A percentile compares a stretch with the other conserved stretches of the same genome.
These are phyloP conservation scores for Poicephalus gulielmi DNA, from an alignment of 2,113 vertebrate genomes.

Conservation along the genomic window DNA sequence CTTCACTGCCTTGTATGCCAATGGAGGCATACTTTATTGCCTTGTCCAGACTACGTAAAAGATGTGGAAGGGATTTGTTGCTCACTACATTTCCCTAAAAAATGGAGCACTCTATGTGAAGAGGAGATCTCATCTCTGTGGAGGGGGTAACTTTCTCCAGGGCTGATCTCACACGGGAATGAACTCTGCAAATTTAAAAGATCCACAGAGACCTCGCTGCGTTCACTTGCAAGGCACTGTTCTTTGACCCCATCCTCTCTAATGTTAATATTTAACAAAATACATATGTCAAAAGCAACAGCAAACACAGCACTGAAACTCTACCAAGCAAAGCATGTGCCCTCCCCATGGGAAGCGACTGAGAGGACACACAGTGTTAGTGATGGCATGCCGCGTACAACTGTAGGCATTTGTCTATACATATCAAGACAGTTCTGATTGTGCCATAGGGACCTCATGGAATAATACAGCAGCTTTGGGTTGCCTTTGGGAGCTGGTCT, in stretches of 20 bases:
- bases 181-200: slow-evolving; percentile 19
- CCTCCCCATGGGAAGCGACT: background rate
- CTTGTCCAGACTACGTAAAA: background rate
- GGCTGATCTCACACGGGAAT: slow-evolving; percentile 19
- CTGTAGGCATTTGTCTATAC: background rate
- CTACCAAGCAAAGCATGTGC: slow-evolving; percentile 7
- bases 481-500: background rate
- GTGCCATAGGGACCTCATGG: background rate
- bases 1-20: background rate
- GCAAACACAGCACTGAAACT: background rate
- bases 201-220: slow-evolving; percentile 1
- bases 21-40: background rate
- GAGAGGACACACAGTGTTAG: background rate
- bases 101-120: background rate
- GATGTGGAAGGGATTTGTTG: background rate
- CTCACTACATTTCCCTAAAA: background rate
- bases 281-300: slow-evolving; percentile 26
- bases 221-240: background rate
- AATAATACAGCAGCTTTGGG: background rate
- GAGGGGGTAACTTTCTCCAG: background rate
- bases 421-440: background rate
- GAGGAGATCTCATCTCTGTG: background rate
- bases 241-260: slow-evolving; percentile 5
- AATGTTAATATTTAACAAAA: slow-evolving; percentile 41
- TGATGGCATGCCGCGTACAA: background rate